Base-by-base conservation (phyloP, 1,140 invertebrate species). In the Andricus grossulariae region DNA sequence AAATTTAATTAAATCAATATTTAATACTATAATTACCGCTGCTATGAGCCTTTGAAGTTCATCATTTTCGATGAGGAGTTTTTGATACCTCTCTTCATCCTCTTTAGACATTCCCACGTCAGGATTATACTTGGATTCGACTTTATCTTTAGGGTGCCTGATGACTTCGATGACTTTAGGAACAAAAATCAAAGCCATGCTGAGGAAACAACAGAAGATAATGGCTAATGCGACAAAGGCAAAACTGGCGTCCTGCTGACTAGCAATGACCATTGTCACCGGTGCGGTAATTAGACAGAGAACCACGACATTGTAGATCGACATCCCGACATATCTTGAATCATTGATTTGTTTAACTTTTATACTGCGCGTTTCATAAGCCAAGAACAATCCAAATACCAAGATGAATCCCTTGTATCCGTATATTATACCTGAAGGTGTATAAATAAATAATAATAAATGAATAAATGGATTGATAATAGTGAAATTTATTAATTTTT, bases 221-320 rank as follows among this genome's bases (percentile, higher is more conserved):
- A 99, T 98, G 32, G 98, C 97, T 60, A 99, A 92, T 3, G 98
- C 95, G 32, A 99, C 96, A 91, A 99, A 99, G 16, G 97, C 97
- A 90, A 98, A 99, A 80, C 97, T 97, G 13, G 98, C 98, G 91
- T 99, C 97, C 89, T 99, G 97, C 88, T 99, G 98, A 80, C 96
- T 97, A 73, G 96, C 96, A 80, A 99, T 99, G 16, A 99, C 97
- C 92, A 99, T 94, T 13, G 97, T 97, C 51, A 99, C 98, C 0
- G 98, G 98, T 15, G 97, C 98, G 12, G 98, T 99, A 87, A 99
- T 99, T 74, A 99, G 92, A 89, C 98, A 99, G 15, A 99, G 93
- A 32, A 99, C 97, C 75, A 99, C 98, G 70, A 99, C 98, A 92
- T 99, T 99, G 92, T 99, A 99, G 86, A 99, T 99, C 83, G 98